Percentiles rank a stretch among this genome's conserved stretches.
Evolutionary conservation across 2,797 vertebrate species (phyloP).

Genomic region (Tamandua tetradactyla): DNA sequence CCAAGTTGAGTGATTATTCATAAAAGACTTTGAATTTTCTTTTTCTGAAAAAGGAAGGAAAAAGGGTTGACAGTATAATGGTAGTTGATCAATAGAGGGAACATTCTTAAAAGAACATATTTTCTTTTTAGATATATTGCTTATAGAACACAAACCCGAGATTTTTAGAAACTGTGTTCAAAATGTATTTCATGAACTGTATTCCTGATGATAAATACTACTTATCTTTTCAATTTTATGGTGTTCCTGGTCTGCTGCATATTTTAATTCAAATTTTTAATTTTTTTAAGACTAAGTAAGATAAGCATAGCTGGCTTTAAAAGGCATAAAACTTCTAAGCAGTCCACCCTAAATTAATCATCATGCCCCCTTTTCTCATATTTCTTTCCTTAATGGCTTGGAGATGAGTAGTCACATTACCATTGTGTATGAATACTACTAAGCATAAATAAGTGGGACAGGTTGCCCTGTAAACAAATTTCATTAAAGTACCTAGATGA

Average conservation of each 20-base stretch:
- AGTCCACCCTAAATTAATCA: conserved; percentile 79
- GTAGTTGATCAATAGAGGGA: conserved; percentile 9
- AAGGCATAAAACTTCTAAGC: conserved; percentile 67
- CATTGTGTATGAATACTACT: conserved; percentile 81
- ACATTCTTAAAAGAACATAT: conserved; percentile 30
- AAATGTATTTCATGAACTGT: conserved; percentile 66
- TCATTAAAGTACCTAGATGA: conserved; percentile 81
- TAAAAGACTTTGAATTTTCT: not conserved
- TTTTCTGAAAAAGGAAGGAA: conserved; percentile 22
- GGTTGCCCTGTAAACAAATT: conserved; percentile 79
- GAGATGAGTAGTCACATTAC: conserved; percentile 80
- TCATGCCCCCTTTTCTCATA: conserved; percentile 73
- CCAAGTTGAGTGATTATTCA: not conserved
- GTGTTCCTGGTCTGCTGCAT: conserved; percentile 73
- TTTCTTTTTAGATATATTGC: conserved; percentile 51
- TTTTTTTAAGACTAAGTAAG: conserved; percentile 73
- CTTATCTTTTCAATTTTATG: conserved; percentile 74
- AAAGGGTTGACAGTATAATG: not conserved
- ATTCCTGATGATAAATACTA: conserved; percentile 74
- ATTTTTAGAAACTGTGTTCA: conserved; percentile 50
- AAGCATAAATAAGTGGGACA: conserved; percentile 81
- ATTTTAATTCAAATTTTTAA: conserved; percentile 77
- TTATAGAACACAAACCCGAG: conserved; percentile 52
- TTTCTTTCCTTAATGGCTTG: conserved; percentile 80
- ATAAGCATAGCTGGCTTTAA: conserved; percentile 78